These are phyloP conservation scores for Gobio gobio DNA, from an alignment of 2,113 vertebrate genomes.

Conservation along the genomic window DNA sequence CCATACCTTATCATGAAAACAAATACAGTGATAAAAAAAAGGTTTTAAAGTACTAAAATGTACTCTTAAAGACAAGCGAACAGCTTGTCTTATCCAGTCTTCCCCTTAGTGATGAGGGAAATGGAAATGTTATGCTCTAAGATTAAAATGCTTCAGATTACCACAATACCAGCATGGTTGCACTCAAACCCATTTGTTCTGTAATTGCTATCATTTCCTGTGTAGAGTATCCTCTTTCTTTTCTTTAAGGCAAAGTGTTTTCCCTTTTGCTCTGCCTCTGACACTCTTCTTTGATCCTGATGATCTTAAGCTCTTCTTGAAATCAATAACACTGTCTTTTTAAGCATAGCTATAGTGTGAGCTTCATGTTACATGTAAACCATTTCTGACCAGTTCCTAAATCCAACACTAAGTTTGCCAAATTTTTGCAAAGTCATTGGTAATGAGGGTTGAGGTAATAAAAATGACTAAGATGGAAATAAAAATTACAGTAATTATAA, in stretches of 20 bases:
- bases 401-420: neutral
- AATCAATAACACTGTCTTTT: neutral
- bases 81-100: neutral
- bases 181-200: constrained; percentile 18
- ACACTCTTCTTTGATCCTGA: neutral
- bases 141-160: constrained; percentile 6
- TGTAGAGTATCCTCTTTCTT: neutral
- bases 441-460: neutral
- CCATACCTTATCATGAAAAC: neutral
- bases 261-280: neutral
- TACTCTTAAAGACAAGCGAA: neutral
- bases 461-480: neutral
- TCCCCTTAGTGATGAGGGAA: neutral
- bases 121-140: neutral
- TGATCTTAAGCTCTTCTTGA: neutral
- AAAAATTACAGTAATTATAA: neutral
- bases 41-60: neutral
- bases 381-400: neutral
- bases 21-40: neutral
- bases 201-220: constrained; percentile 12
- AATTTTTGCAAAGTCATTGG: neutral
- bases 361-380: neutral
- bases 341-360: neutral
- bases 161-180: constrained; percentile 13
- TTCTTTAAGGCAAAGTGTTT: neutral